Evolutionary conservation across 2,888 invertebrate species (phyloP).

Genomic region (Nesidiocoris tenuis): DNA sequence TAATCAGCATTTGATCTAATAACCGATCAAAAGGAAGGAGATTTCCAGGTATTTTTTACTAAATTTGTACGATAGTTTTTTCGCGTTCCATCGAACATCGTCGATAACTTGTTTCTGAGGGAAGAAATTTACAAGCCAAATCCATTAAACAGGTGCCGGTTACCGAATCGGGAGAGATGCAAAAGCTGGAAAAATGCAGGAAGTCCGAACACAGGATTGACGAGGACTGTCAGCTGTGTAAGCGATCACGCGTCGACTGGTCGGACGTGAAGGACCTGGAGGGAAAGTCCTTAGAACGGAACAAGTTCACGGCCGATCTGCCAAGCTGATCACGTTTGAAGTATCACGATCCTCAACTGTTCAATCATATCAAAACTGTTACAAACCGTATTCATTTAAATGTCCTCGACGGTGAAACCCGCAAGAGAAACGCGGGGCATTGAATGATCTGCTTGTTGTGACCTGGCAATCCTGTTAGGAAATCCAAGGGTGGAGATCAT

Average conservation of each 20-base stretch:
- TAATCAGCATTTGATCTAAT: too few relatives aligned
- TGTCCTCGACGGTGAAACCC: neutral
- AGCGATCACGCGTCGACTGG: neutral
- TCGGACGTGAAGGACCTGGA: neutral
- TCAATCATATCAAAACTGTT: neutral
- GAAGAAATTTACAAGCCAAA: too few relatives aligned
- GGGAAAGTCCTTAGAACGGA: neutral
- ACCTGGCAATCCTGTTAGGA: neutral
- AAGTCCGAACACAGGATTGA: neutral
- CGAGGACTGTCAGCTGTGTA: neutral
- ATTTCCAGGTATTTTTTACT: too few relatives aligned
- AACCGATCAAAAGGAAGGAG: too few relatives aligned
- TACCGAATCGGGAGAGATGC: neutral
- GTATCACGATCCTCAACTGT: neutral
- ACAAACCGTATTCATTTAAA: neutral
- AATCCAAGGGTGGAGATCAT: neutral
- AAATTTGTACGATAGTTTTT: too few relatives aligned
- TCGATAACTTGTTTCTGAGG: too few relatives aligned
- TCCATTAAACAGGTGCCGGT: too few relatives aligned
- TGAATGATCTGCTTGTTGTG: neutral
- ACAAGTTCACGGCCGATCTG: conserved; percentile 33
- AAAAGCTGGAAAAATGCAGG: neutral
- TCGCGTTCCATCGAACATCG: too few relatives aligned
- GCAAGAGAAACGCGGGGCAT: neutral
- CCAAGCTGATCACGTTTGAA: conserved; percentile 17